These are phyloP conservation scores for Diadegma fenestrale DNA, from an alignment of 2,888 invertebrate species.

Conservation along the genomic window DNA sequence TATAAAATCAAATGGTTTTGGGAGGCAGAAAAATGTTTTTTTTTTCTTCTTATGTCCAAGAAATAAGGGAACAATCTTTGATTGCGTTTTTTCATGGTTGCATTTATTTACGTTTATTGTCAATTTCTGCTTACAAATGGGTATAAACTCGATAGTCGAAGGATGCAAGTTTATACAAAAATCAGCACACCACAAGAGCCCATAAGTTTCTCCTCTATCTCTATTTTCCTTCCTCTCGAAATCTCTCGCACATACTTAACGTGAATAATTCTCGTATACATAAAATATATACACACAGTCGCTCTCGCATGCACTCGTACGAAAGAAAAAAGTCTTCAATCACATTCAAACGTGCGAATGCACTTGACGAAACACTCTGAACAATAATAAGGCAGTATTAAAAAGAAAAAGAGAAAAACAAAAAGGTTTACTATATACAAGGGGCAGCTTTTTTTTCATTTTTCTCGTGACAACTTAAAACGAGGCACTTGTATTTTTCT, in stretches of 20 bases:
- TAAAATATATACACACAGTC: constrained; percentile 71
- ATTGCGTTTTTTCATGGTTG: constrained; percentile 4
- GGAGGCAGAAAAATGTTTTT: background rate
- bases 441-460: constrained; percentile 48
- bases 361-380: constrained; percentile 57
- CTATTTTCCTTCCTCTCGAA: constrained; percentile 36
- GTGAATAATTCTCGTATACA: constrained; percentile 65
- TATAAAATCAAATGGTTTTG: background rate
- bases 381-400: constrained; percentile 74
- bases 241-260: constrained; percentile 39
- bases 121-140: constrained; percentile 79
- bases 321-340: constrained; percentile 49
- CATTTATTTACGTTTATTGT: constrained; percentile 78
- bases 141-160: constrained; percentile 73
- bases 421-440: constrained; percentile 80
- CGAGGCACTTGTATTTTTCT: constrained; percentile 72
- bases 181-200: constrained; percentile 38
- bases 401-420: constrained; percentile 72
- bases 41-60: background rate
- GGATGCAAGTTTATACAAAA: constrained; percentile 70
- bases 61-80: background rate
- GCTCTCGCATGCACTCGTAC: constrained; percentile 60
- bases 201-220: constrained; percentile 24
- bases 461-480: constrained; percentile 73
- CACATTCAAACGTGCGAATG: constrained; percentile 60